Base-by-base conservation (phyloP, 1,140 invertebrate genomes). In the Dendrolimus kikuchii region DNA sequence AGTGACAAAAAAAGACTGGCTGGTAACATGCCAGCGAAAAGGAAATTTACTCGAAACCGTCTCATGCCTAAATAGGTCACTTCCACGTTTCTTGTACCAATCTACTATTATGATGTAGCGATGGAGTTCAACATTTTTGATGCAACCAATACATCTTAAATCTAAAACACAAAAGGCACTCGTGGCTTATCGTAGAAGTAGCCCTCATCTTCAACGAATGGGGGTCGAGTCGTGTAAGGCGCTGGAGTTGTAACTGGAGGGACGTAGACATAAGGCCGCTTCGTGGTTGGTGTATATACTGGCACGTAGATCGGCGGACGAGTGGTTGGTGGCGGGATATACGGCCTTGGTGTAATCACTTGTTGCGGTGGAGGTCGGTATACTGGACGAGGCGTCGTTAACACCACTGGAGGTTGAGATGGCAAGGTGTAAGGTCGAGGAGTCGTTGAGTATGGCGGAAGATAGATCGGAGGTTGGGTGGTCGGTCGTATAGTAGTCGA, bases 101-200 rank as follows among this genome's bases (percentile, higher is more conserved):
- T 23, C 1, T 23, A n/a, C n/a, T n/a, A n/a, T n/a, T n/a, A 3
- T 23, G 23, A 23, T 23, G 1, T 23, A 2, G 23, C 23, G 1
- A 23, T 23, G 23, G 1, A 23, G 1, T 23, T 23, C 23, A 23
- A 23, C 3, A 23, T 23, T 23, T 23, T 42, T 38, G 50, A 37
- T 37, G 4, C 41, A 40, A 44, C 6, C 50, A 4, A 44, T 4
- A 38, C 39, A 38, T 42, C 23, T 58, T 76, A 60, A 51, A 54
- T 46, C 72, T 79, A 85, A 55, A 74, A 86, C n/a, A 79, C 76
- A 51, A 86, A 86, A 37, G 82, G 78, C 55, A 83, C 77, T 44
- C 55, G 44, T n/a, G 82, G 80, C 60, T 64, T 63, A 48, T 84
- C 81, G 71, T 84, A 84, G 59, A 69, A 82, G 59, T 84, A 84